Evolutionary conservation across 2,888 invertebrate species (phyloP), one percentile per base, ranked within the genome.

Genomic region (Drosophila bunnanda): DNA sequence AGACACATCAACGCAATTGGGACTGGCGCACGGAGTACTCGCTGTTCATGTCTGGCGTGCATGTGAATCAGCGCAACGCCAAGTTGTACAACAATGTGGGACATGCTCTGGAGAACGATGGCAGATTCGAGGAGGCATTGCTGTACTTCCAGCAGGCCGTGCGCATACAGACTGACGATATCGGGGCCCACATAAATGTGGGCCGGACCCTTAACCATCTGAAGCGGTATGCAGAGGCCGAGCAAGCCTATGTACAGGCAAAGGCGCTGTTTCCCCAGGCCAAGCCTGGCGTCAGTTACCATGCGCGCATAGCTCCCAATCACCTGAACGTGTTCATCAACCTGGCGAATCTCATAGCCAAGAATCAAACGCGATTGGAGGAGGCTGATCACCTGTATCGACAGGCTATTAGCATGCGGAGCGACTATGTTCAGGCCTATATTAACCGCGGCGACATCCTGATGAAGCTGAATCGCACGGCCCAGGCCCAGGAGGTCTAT

Each of bases 41-140:
- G 25, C 96, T 99, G 89, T 99, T 98, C 93, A 97, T 97, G 94
- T 97, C 98, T 4, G 98, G 98, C 15, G 93, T 99, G 59, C 94
- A 94, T 92, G 94, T 90, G 4, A 98, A 97, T 91, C 96, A 96
- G 80, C 95, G 95, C 77, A 99, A 99, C 93, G 99, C 99, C 28
- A 99, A 99, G 92, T 94, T 99, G 28, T 99, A 97, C 93, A 99
- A 99, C 93, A 99, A 99, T 92, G 98, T 99, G 3, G 99, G 98
- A 0, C 98, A 99, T 92, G 98, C 98, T 0, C 93, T 99, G 80
- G 98, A 99, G 93, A 96, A 94, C 15, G 94, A 94, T 22, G 93
- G 94, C 0, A 93, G 93, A 32, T 95, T 94, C 83, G 92, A 93
- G 2, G 97, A 98, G 91, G 98, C 99, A 0, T 93, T 99, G 66